Evolutionary conservation across 2,797 vertebrate species (phyloP).

Genomic region (Steatocranus sp.): DNA sequence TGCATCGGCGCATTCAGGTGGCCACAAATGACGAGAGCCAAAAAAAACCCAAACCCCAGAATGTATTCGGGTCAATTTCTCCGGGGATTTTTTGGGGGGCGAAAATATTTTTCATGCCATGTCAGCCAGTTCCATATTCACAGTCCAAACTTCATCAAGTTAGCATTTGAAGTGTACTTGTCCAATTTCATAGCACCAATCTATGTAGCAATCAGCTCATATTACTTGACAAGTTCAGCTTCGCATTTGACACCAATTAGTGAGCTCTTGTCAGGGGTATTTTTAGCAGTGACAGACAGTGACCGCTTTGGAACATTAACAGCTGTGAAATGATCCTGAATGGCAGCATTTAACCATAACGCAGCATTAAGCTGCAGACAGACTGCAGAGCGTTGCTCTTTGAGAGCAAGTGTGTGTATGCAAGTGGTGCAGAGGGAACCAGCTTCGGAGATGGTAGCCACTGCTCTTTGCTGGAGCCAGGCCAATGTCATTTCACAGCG

Average conservation of each 20-base stretch:
- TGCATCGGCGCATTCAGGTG: slow-evolving; percentile 23
- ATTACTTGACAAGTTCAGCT: slow-evolving; percentile 26
- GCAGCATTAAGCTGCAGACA: slow-evolving; percentile 31
- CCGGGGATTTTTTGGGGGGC: not conserved
- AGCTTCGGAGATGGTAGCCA: slow-evolving; percentile 24
- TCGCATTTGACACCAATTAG: slow-evolving; percentile 46
- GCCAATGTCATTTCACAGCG: slow-evolving; percentile 70
- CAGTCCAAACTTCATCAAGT: not conserved
- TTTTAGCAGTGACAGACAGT: slow-evolving; percentile 44
- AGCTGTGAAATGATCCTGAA: slow-evolving; percentile 56
- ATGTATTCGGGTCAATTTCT: not conserved
- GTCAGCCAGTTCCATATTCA: slow-evolving; percentile 15
- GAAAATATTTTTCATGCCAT: not conserved
- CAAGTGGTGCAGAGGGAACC: not conserved
- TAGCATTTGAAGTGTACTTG: slow-evolving; percentile 9
- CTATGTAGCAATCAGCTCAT: slow-evolving; percentile 19
- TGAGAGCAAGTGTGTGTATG: slow-evolving; percentile 3
- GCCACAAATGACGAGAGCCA: not conserved
- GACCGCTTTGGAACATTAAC: slow-evolving; percentile 38
- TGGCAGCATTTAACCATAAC: slow-evolving; percentile 39
- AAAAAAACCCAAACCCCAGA: not conserved
- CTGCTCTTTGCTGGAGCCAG: slow-evolving; percentile 57
- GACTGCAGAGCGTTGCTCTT: not conserved
- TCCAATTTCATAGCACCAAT: slow-evolving; percentile 25
- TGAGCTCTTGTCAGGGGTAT: slow-evolving; percentile 36